Conservation (phyloP, 2,113 vertebrate genomes). For the Ciconia boyciana region DNA sequence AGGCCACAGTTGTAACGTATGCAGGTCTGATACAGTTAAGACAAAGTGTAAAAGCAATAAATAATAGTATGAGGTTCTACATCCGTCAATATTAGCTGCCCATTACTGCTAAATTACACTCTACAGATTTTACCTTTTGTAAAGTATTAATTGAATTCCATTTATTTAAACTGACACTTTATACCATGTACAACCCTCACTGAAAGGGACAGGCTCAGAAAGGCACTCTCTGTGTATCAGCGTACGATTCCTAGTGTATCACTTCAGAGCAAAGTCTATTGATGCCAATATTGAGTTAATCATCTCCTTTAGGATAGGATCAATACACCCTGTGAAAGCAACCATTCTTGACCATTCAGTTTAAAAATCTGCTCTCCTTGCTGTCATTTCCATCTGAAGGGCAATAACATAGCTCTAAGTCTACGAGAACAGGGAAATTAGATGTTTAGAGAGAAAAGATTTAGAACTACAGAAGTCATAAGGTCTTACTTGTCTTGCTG, state of each 20-base stretch:
- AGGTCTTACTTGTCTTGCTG: neutral
- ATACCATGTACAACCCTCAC: neutral
- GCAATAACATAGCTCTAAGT: neutral
- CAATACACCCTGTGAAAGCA: neutral
- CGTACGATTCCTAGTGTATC: neutral
- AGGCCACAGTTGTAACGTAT: neutral
- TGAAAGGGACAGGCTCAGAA: conserved; percentile 22
- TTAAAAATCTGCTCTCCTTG: conserved; percentile 5
- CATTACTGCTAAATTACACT: neutral
- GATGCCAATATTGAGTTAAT: neutral
- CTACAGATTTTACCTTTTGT: neutral
- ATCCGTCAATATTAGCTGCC: conserved; percentile 19
- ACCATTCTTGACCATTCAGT: neutral
- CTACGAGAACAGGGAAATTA: neutral
- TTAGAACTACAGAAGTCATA: neutral
- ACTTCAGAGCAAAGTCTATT: neutral
- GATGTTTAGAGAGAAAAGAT: neutral
- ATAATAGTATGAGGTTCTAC: conserved; percentile 21
- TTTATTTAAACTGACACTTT: neutral
- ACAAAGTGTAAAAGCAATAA: conserved; percentile 35
- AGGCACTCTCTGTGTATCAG: conserved; percentile 35
- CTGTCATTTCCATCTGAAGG: neutral
- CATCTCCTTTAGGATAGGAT: neutral
- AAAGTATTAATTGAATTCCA: neutral
- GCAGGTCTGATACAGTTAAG: neutral